These are phyloP conservation scores for Mus caroli DNA, from an alignment of 2,797 vertebrate genomes.

Conservation along the genomic window DNA sequence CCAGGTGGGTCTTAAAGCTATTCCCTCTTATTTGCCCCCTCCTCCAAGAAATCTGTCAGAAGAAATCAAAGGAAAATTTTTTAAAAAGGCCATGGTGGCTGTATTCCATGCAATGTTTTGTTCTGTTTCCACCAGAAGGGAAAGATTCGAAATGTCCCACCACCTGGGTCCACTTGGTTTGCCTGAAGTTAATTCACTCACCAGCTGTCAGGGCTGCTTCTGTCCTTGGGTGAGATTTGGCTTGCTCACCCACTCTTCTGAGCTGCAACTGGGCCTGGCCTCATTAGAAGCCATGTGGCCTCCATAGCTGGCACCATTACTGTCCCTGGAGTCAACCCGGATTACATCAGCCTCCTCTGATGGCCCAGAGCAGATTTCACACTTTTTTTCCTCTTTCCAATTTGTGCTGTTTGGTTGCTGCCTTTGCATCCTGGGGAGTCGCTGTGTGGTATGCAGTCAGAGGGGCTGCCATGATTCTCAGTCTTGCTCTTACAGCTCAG, in stretches of 20 bases:
- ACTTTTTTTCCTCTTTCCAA: neutral
- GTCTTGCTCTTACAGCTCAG: neutral
- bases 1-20: neutral
- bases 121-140: conserved; percentile 25
- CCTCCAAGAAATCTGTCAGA: neutral
- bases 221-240: conserved; percentile 58
- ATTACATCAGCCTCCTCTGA: conserved; percentile 47
- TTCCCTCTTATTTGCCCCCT: neutral
- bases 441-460: neutral
- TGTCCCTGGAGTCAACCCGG: conserved; percentile 50
- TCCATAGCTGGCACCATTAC: neutral
- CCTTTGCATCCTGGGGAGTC: neutral
- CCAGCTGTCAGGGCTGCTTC: conserved; percentile 72
- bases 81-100: neutral
- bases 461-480: fast-evolving
- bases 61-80: neutral
- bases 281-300: conserved; percentile 66
- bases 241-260: conserved; percentile 37
- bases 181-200: conserved; percentile 61
- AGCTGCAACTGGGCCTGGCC: conserved; percentile 59
- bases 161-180: conserved; percentile 8
- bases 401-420: neutral
- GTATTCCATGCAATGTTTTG: conserved; percentile 8
- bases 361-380: conserved; percentile 63
- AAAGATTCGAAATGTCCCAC: conserved; percentile 48